Evolutionary conservation across 2,113 vertebrate species (phyloP).

Genomic region (Notarius quadriscutis): DNA sequence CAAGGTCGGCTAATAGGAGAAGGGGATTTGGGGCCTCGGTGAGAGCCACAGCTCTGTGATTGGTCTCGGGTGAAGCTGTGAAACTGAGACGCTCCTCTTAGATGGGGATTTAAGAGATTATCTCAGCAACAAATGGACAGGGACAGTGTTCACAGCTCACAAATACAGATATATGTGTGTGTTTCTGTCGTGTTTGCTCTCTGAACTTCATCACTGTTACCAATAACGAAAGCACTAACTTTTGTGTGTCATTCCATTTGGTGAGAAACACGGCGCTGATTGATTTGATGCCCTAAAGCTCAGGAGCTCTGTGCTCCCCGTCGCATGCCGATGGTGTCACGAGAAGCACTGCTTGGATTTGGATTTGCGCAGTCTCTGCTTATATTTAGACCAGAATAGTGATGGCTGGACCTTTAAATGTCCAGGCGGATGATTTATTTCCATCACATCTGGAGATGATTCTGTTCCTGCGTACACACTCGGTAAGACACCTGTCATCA

Average conservation of each 20-base stretch:
- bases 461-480: neutral
- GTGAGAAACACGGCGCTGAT: neutral
- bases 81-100: slow-evolving; percentile 46
- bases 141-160: slow-evolving; percentile 5
- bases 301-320: neutral
- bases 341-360: neutral
- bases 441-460: slow-evolving; percentile 4
- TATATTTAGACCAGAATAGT: neutral
- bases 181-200: neutral
- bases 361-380: neutral
- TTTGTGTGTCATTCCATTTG: neutral
- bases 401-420: neutral
- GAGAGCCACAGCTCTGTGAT: slow-evolving; percentile 38
- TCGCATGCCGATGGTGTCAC: neutral
- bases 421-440: neutral
- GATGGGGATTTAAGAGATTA: slow-evolving; percentile 55
- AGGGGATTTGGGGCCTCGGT: slow-evolving; percentile 49
- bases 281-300: slow-evolving; percentile 24
- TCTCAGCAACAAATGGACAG: slow-evolving; percentile 43
- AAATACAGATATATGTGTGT: slow-evolving; percentile 5
- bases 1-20: slow-evolving; percentile 62
- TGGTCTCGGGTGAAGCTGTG: slow-evolving; percentile 52
- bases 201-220: neutral
- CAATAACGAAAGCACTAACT: neutral
- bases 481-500: slow-evolving; percentile 35